Conservation (phyloP, 2,113 vertebrate genomes). For the Sus scrofa region DNA sequence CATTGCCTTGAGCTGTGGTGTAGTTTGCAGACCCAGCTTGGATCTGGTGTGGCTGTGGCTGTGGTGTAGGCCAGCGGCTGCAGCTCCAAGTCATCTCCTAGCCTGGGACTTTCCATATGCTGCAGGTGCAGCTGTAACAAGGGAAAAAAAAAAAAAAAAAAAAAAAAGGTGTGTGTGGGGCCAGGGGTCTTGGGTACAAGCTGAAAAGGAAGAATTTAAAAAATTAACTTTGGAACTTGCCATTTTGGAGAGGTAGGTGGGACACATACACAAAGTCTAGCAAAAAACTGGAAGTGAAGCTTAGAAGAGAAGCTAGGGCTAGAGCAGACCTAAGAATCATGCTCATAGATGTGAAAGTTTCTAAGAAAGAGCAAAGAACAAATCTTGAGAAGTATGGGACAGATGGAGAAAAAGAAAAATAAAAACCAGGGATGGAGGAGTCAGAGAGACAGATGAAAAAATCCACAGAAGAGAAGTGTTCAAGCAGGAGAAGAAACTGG, state of each 20-base stretch:
- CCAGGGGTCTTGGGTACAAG: too few relatives aligned
- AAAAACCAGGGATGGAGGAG: background rate
- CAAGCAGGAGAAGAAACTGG: background rate
- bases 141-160: too few relatives aligned
- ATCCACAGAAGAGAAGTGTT: background rate
- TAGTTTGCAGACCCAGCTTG: too few relatives aligned
- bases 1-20: too few relatives aligned
- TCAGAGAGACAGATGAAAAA: background rate
- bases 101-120: too few relatives aligned
- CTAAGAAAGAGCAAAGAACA: conserved; percentile 17
- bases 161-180: too few relatives aligned
- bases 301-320: background rate
- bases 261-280: background rate
- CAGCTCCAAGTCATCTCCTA: too few relatives aligned
- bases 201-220: background rate
- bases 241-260: conserved; percentile 17
- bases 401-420: background rate
- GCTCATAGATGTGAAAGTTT: background rate
- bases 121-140: too few relatives aligned
- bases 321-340: background rate
- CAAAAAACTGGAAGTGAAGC: conserved; percentile 34
- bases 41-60: too few relatives aligned
- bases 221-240: conserved; percentile 40
- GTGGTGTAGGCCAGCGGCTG: too few relatives aligned
- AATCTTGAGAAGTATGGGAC: background rate